phyloP scores from a whole-genome alignment of 2,113 vertebrate species.

The Myrmophylax atrothorax region DNA sequence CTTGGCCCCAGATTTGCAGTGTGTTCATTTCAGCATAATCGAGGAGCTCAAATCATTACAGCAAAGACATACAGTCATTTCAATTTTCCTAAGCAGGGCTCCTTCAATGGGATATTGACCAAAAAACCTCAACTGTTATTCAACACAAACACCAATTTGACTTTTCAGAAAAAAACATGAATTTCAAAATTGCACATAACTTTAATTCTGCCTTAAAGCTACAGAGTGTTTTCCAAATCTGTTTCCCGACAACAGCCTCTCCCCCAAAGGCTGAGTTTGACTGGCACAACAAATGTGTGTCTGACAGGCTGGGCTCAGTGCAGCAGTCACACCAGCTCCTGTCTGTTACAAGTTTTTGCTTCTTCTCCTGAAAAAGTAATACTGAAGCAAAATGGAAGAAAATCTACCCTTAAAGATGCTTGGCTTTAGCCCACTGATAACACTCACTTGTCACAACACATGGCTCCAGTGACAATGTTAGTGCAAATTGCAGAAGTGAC shows the following conservation, averaged over 20 bases:
- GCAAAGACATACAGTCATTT: not conserved
- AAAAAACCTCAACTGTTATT: not conserved
- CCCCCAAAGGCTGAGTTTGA: not conserved
- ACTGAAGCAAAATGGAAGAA: not conserved
- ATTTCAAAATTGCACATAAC: not conserved
- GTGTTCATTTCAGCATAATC: not conserved
- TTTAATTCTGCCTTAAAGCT: not conserved
- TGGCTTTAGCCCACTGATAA: not conserved
- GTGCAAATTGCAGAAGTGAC: conserved; percentile 1
- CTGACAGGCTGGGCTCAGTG: not conserved
- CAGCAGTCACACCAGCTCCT: not conserved
- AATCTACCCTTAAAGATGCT: not conserved
- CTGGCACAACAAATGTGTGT: not conserved
- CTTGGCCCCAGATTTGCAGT: not conserved
- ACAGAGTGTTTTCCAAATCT: not conserved
- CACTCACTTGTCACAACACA: not conserved
- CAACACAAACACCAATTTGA: not conserved
- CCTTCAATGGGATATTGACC: not conserved
- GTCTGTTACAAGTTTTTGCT: not conserved
- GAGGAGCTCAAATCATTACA: not conserved
- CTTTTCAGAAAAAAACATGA: not conserved
- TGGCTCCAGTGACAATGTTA: not conserved
- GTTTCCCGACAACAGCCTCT: not conserved
- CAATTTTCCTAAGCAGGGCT: not conserved
- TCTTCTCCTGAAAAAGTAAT: not conserved